phyloP scores from a whole-genome alignment of 2,113 vertebrate species.

The Anolis sagrei region DNA sequence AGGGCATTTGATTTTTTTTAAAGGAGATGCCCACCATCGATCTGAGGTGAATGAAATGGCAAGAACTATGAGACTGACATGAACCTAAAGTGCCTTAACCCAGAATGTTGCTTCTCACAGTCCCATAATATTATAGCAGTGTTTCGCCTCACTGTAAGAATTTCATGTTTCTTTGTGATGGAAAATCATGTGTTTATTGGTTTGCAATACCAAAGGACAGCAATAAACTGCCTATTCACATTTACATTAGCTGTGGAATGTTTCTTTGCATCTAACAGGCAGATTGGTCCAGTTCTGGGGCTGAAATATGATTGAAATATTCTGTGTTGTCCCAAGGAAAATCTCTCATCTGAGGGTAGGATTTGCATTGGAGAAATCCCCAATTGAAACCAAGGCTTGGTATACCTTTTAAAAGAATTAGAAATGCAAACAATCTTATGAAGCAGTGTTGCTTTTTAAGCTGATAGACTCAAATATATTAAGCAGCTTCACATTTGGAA shows the following conservation, averaged over 20 bases:
- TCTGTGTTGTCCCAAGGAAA: not conserved
- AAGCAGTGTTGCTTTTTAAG: not conserved
- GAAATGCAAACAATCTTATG: not conserved
- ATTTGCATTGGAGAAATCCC: not conserved
- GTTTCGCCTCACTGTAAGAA: not conserved
- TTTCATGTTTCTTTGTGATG: not conserved
- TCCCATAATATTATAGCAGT: not conserved
- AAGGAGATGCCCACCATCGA: slow-evolving; percentile 33
- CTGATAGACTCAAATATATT: too few species aligned
- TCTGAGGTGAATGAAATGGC: not conserved
- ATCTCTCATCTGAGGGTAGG: not conserved
- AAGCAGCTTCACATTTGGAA: too few species aligned
- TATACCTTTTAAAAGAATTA: not conserved
- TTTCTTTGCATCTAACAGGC: not conserved
- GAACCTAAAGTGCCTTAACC: not conserved
- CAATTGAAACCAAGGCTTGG: not conserved
- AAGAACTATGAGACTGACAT: rapidly evolving
- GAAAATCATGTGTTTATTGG: not conserved
- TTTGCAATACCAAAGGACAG: not conserved
- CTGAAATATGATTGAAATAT: not conserved
- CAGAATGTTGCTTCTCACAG: not conserved
- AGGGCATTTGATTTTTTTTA: slow-evolving; percentile 44
- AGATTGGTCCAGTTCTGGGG: not conserved
- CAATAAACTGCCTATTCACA: not conserved
- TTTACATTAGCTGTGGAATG: not conserved